Percentiles rank a stretch among this genome's conserved stretches.
Conservation (phyloP, 2,888 invertebrate genomes). For the Ectemnius cavifrons region DNA sequence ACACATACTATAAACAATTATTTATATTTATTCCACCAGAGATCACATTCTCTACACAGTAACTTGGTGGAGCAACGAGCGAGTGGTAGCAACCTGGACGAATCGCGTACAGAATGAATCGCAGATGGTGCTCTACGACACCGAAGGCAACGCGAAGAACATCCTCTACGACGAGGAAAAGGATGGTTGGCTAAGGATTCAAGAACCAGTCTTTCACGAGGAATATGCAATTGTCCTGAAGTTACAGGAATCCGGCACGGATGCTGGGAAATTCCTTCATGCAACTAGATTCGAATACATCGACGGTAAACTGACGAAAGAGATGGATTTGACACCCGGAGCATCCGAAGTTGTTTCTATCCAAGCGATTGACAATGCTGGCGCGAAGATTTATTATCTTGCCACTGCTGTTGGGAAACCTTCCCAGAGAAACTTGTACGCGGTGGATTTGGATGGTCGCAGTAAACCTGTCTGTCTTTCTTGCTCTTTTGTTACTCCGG, state of each 20-base stretch:
- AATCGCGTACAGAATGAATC: constrained; percentile 91
- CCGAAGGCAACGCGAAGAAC: constrained; percentile 63
- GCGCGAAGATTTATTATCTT: constrained; percentile 82
- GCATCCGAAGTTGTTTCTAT: constrained; percentile 59
- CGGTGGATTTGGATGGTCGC: constrained; percentile 79
- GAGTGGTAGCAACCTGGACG: constrained; percentile 87
- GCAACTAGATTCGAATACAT: constrained; percentile 56
- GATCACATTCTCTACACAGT: constrained; percentile 86
- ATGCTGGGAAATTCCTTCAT: constrained; percentile 72
- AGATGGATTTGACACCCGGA: constrained; percentile 67
- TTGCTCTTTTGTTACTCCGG: constrained; percentile 82
- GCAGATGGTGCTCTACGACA: constrained; percentile 81
- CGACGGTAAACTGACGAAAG: constrained; percentile 44
- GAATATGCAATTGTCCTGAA: constrained; percentile 78
- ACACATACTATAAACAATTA: too few relatives aligned
- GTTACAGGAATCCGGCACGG: constrained; percentile 65
- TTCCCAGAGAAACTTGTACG: constrained; percentile 84
- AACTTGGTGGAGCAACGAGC: constrained; percentile 85
- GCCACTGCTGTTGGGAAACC: constrained; percentile 83
- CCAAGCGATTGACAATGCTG: constrained; percentile 52
- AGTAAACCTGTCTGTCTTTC: constrained; percentile 82
- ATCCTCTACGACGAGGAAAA: constrained; percentile 80
- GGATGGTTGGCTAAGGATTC: constrained; percentile 85
- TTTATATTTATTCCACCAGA: constrained; percentile 49
- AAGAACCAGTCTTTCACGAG: constrained; percentile 80